A percentile compares a stretch with the other conserved stretches of the same genome.
phyloP scores from a whole-genome alignment of 2,113 vertebrate species.

The Eupsittula cactorum region DNA sequence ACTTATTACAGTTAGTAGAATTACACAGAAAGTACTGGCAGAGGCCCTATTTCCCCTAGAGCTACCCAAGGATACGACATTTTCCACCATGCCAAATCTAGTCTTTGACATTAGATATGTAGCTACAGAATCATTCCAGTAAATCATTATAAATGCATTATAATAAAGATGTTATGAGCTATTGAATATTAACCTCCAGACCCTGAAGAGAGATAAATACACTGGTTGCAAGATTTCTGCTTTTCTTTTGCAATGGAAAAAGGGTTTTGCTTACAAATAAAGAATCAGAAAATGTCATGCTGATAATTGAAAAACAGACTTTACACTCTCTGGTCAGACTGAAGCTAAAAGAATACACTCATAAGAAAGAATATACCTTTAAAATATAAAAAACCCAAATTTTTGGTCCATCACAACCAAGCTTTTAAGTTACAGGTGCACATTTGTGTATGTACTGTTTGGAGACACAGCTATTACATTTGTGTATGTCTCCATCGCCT shows the following conservation, averaged over 20 bases:
- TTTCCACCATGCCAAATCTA: constrained; percentile 76
- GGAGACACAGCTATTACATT: background rate
- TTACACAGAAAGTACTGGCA: constrained; percentile 73
- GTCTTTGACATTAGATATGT: constrained; percentile 79
- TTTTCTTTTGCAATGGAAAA: constrained; percentile 69
- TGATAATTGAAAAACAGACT: constrained; percentile 65
- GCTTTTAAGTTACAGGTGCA: background rate
- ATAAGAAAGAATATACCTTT: constrained; percentile 1
- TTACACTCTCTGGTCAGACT: constrained; percentile 34
- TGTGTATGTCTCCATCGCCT: rapidly evolving
- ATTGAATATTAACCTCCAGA: constrained; percentile 79
- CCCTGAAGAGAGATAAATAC: constrained; percentile 77
- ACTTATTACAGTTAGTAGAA: constrained; percentile 80
- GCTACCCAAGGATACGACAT: constrained; percentile 77
- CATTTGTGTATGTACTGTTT: background rate
- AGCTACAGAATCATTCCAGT: constrained; percentile 79
- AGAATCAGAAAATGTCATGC: constrained; percentile 66
- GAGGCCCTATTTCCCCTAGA: constrained; percentile 77
- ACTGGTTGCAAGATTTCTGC: constrained; percentile 57
- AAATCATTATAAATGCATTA: constrained; percentile 87
- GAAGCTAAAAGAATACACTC: constrained; percentile 48
- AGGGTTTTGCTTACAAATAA: constrained; percentile 56
- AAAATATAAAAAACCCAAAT: background rate
- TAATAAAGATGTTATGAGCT: constrained; percentile 83
- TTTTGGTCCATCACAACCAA: background rate